Evolutionary conservation across 1,140 invertebrate species (phyloP).

Genomic region (Drosophila baimaii): DNA sequence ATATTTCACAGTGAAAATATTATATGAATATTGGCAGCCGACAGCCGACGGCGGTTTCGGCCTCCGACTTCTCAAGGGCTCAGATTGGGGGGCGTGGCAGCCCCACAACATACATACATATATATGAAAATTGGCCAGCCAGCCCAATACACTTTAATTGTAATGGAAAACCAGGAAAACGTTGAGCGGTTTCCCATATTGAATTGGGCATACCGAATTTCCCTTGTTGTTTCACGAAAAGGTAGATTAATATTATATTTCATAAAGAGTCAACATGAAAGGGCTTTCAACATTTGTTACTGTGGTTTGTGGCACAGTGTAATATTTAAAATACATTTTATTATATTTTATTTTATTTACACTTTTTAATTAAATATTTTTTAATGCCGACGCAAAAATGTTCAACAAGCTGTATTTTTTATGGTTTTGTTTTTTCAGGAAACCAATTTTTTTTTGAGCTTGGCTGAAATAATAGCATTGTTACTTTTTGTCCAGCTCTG

Average conservation of each 20-base stretch:
- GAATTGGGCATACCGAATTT: not conserved
- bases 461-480: not conserved
- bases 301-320: not conserved
- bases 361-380: conserved; percentile 5
- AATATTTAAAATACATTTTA: not conserved
- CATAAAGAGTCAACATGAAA: not conserved
- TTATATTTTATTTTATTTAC: not conserved
- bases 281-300: not conserved
- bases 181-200: not conserved
- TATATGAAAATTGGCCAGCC: conserved; percentile 2
- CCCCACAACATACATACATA: not conserved
- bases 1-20: conserved; percentile 77
- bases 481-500: not conserved
- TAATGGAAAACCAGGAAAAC: not conserved
- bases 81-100: conserved; percentile 9
- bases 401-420: not conserved
- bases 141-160: conserved; percentile 11
- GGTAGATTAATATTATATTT: not conserved
- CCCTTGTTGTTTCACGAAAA: not conserved
- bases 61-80: conserved; percentile 12
- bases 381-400: not conserved
- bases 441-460: not conserved
- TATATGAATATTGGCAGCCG: conserved; percentile 76
- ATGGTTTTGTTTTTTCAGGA: not conserved
- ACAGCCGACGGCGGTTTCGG: conserved; percentile 40